These are phyloP conservation scores for Ormyrus nitidulus DNA, from an alignment of 2,888 invertebrate species.

Conservation along the genomic window DNA sequence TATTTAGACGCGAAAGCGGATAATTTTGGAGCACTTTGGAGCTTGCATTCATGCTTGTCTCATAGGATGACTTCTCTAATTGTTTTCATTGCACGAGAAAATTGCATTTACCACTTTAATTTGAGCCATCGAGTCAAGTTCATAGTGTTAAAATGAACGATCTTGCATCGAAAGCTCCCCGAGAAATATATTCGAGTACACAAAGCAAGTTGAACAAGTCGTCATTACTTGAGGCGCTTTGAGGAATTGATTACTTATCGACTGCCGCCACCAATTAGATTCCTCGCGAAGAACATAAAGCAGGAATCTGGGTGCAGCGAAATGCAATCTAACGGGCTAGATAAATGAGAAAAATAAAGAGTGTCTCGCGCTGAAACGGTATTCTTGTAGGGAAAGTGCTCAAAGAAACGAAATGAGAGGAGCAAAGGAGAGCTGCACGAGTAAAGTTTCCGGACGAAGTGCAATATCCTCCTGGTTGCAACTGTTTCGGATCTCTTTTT, in stretches of 20 bases:
- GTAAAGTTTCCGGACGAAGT: slow-evolving; percentile 58
- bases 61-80: no score
- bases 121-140: no score
- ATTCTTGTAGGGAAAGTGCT: background rate
- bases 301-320: background rate
- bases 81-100: no score
- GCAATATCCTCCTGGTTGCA: slow-evolving; percentile 57
- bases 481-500: slow-evolving; percentile 12
- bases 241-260: slow-evolving; percentile 2
- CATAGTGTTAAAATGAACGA: no score
- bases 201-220: no score
- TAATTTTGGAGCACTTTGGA: background rate
- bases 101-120: no score
- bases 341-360: background rate
- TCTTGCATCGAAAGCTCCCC: no score
- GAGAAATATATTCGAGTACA: no score
- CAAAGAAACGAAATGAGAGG: slow-evolving; percentile 20
- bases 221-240: background rate
- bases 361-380: background rate
- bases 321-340: background rate
- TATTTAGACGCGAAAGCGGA: background rate
- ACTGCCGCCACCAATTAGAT: background rate
- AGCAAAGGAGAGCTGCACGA: slow-evolving; percentile 19
- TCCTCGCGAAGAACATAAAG: background rate
- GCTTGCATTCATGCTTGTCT: background rate